Evolutionary conservation across 2,113 vertebrate species (phyloP), one percentile per base, ranked within the genome.

Genomic region (Octodon degus): DNA sequence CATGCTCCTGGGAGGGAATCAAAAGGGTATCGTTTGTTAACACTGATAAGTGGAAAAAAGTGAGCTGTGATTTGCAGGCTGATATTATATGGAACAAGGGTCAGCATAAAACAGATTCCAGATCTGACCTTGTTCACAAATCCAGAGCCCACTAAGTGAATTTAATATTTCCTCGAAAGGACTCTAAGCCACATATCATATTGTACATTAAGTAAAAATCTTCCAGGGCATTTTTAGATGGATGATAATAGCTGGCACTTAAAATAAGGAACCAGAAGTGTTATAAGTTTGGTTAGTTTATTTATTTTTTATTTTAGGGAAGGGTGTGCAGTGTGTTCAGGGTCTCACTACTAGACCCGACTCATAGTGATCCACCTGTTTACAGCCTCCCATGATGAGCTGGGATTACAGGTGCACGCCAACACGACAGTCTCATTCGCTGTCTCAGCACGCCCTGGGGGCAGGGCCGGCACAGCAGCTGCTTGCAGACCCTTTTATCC

Each of bases 151-250:
- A 16, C 11, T 55, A 9, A 47, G 53, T 87, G 62, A 95, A 74
- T 17, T 20, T 8, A 83, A 11, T 50, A 16, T 20, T 93, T 77
- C 65, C 4, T 65, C 8, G 24, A 68, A 91, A 63, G 50, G 34
- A 72, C 5, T 76, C 85, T 67, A 30, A 86, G 16, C 9, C 53
- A 86, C 5, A 0, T 55, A 87, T 79, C 65, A 50, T 17, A 50
- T 50, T 40, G 16, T 50, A 27, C 1, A 43, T 81, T 55, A 65
- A 1, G 53, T 60, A 80, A 89, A 88, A n/a, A 43, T 32, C 0
- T 62, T 88, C 85, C 17, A 60, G 74, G 58, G 13, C 9, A 11
- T 81, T 91, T 91, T 94, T 88, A n/a, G 24, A 62, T 86, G 92
- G 87, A 53, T 88, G n/a, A 91, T 85, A 2, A 63, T 43, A 91